Evolutionary conservation across 2,113 vertebrate genomes (phyloP), one percentile per base, ranked within the genome.

Genomic region (Vireo altiloquus): DNA sequence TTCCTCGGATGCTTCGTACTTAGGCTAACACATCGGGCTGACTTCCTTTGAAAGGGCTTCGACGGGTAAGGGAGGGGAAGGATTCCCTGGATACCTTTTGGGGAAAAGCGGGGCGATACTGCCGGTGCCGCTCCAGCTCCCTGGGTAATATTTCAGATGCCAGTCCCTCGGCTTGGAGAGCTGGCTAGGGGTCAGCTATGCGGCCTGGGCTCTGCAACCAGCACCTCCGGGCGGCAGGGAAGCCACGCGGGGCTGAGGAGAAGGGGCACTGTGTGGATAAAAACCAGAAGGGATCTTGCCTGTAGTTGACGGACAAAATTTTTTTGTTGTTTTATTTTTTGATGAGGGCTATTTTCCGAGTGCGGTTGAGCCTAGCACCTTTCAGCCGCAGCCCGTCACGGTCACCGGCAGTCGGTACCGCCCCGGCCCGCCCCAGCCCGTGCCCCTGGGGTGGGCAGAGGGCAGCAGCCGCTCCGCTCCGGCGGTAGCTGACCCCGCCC

Each of bases 1-100:
- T 93, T 92, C 95, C 60, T 82, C 23, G 46, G 31, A 90, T 95
- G 78, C 70, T 52, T 94, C 22, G 39, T 24, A 52, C 74, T 70
- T 33, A 49, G 65, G 47, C 53, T 85, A 44, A 70, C 56, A 7
- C 61, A 10, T 39, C 18, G 35, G 20, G 42, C 30, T 70, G 70
- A 30, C 25, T 84, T 52, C 50, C 35, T 53, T 44, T 76, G 39
- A 35, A 39, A 60, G n/a, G n/a, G 13, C 39, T 87, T 83, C 30
- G 14, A 33, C 27, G 39, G 37, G 40, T 72, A 69, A 20, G 61
- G 66, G n/a, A 91, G 71, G 65, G 39, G 42, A 69, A 72, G 37
- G 61, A 79, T 82, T 90, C 66, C 66, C 63, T n/a, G 60, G 94
- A 87, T 91, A 84, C 60, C 69, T 91, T 78, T 70, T 50, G 69